Base-by-base conservation (phyloP, 2,888 invertebrate species). In the Oeneis ivallda region DNA sequence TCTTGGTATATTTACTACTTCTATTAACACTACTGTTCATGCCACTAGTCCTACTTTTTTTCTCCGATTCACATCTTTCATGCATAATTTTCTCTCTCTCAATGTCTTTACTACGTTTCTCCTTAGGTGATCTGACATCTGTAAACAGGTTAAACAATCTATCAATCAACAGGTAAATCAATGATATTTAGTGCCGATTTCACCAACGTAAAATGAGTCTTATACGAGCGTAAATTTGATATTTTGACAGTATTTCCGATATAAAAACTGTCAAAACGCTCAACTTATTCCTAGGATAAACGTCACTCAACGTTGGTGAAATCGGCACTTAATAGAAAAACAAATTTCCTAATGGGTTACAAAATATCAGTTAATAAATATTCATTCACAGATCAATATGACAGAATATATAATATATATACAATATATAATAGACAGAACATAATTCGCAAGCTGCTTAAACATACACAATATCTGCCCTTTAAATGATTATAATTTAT, bases 21-120 rank as follows among this genome's bases (percentile, higher is more conserved):
- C 88, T 89, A 87, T 84, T 89, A 81, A 86, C 85, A 83, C 86
- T 88, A 83, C 84, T 84, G 77, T 86, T 90, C 86, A 89, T 81
- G 80, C 87, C 85, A 86, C 89, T 87, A 85, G 86, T 84, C 81
- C 92, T 86, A 85, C 75, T 87, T 77, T 89, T 92, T 80, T 89
- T 88, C 74, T 89, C 88, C 66, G 82, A 74, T 83, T 94, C 94
- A 93, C 94, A 95, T 94, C 97, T 95, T 92, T 97, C 97, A 92
- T 96, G 96, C 91, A 96, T 96, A 88, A 95, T 96, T 85, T 96
- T 95, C 92, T 97, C 96, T 86, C 96, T 95, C 83, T 96, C 94
- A 86, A 93, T 93, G 83, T 95, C 95, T 80, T 95, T 94, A 85
- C 93, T 84, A 84, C 95, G 93, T 92, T 96, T 96, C 84, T 97